Evolutionary conservation across 2,113 vertebrate species (phyloP).

Genomic region (Cariama cristata): DNA sequence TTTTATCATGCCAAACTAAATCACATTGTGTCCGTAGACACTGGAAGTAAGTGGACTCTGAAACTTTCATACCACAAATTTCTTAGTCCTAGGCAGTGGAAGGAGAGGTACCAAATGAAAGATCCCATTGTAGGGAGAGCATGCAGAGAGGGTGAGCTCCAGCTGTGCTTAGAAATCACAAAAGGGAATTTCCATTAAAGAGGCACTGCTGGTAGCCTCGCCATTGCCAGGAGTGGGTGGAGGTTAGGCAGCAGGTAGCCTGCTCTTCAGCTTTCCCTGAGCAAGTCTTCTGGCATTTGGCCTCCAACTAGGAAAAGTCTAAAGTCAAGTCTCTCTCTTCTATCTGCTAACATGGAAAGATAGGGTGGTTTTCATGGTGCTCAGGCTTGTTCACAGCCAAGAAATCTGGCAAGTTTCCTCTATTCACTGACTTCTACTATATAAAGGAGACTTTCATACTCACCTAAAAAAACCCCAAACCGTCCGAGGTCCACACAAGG

Average conservation of each 20-base stretch:
- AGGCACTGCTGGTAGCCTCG: background rate
- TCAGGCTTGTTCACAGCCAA: background rate
- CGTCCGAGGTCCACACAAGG: background rate
- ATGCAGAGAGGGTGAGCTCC: background rate
- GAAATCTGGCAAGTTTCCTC: background rate
- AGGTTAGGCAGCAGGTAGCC: background rate
- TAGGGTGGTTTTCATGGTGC: background rate
- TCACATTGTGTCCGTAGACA: background rate
- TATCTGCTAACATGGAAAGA: background rate
- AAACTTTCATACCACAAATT: background rate
- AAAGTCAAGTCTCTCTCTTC: background rate
- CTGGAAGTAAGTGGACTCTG: background rate
- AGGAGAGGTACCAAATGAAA: background rate
- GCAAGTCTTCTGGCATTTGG: background rate
- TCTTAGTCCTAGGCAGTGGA: background rate
- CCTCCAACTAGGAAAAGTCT: background rate
- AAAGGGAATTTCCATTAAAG: background rate
- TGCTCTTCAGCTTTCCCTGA: background rate
- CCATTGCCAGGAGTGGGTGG: background rate
- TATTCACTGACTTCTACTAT: background rate
- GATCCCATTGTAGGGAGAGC: background rate
- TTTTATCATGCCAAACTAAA: background rate
- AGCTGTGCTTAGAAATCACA: background rate
- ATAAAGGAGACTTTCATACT: background rate
- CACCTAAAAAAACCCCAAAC: background rate